Percentiles rank a stretch among this genome's conserved stretches.
phyloP scores from a whole-genome alignment of 2,113 vertebrate genomes.

The Carettochelys insculpta region DNA sequence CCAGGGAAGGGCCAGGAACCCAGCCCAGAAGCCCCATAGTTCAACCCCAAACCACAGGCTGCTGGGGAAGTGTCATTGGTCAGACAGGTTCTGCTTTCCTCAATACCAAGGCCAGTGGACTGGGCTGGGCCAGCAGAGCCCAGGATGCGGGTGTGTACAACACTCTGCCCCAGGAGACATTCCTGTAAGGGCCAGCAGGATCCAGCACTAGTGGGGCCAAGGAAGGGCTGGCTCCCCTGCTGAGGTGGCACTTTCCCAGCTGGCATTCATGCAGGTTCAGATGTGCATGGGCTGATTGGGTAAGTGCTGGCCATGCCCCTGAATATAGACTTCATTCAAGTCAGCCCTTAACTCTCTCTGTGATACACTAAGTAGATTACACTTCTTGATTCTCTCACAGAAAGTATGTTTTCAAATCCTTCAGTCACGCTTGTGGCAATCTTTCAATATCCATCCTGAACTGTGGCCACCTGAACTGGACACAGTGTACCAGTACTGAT shows the following conservation, averaged over 20 bases:
- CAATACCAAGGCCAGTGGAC: neutral
- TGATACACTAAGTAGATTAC: neutral
- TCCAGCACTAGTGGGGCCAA: neutral
- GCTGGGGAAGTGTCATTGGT: neutral
- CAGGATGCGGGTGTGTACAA: too few species aligned
- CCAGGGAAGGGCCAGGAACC: neutral
- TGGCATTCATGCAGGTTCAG: neutral
- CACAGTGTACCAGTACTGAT: neutral
- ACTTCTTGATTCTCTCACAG: neutral
- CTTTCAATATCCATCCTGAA: neutral
- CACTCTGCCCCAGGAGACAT: too few species aligned
- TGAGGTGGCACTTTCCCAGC: neutral
- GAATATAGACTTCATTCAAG: neutral
- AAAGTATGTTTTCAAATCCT: neutral
- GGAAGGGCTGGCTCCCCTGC: neutral
- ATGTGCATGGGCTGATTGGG: neutral
- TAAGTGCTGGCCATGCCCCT: neutral
- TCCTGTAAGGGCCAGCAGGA: neutral
- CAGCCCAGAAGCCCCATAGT: neutral
- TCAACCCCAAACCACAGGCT: neutral
- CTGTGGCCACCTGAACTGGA: neutral
- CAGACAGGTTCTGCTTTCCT: neutral
- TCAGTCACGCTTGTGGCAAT: neutral
- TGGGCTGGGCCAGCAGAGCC: too few species aligned
- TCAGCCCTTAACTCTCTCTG: neutral